A percentile compares a stretch with the other conserved stretches of the same genome.
These are phyloP conservation scores for Sparidentex hasta DNA, from an alignment of 2,797 vertebrate genomes.

Conservation along the genomic window DNA sequence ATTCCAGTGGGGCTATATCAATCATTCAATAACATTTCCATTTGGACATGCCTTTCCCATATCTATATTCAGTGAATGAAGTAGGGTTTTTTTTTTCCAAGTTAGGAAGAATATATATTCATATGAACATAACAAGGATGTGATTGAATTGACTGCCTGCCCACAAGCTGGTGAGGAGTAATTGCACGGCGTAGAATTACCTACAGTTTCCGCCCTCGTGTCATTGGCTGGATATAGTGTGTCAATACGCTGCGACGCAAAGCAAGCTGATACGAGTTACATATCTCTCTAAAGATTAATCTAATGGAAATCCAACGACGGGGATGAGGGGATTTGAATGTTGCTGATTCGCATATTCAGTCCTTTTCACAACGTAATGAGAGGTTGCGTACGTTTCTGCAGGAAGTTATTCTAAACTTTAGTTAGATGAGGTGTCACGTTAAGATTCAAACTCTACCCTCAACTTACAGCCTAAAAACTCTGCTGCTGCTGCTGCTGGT, in stretches of 20 bases:
- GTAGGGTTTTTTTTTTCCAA: constrained; percentile 29
- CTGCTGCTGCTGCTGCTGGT: too few relatives aligned
- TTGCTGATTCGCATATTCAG: constrained; percentile 20
- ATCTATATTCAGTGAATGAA: constrained; percentile 54
- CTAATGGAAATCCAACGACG: constrained; percentile 37
- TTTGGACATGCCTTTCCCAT: constrained; percentile 59
- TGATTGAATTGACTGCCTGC: constrained; percentile 64
- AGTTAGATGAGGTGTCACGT: not conserved
- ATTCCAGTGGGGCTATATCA: constrained; percentile 56
- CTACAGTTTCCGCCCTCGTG: constrained; percentile 47
- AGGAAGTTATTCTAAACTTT: too few relatives aligned
- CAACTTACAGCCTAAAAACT: not conserved
- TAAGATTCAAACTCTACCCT: not conserved
- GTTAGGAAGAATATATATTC: constrained; percentile 67
- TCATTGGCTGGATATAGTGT: constrained; percentile 47
- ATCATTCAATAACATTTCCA: constrained; percentile 66
- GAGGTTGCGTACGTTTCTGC: constrained; percentile 14
- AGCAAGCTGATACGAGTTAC: constrained; percentile 9
- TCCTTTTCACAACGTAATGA: constrained; percentile 40
- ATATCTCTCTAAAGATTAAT: constrained; percentile 43
- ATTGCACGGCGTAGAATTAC: constrained; percentile 70
- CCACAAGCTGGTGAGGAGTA: constrained; percentile 58
- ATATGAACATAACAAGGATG: constrained; percentile 63
- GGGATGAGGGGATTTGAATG: constrained; percentile 25
- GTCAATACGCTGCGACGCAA: constrained; percentile 28